phyloP scores from a whole-genome alignment of 2,797 vertebrate genomes.

The Clarias platycephalus region DNA sequence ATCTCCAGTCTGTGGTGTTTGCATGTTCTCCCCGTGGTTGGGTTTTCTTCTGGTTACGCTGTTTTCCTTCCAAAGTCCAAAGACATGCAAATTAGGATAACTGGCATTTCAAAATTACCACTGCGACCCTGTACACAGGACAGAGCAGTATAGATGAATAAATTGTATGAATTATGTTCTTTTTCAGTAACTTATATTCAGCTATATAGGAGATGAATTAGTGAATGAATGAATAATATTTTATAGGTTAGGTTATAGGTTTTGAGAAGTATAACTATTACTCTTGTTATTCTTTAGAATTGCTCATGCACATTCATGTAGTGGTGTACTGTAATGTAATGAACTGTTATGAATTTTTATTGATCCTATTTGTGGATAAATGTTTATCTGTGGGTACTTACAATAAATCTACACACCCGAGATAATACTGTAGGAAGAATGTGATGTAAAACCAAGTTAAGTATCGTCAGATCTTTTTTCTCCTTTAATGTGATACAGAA shows the following conservation, averaged over 20 bases:
- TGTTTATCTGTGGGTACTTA: no score
- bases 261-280: background rate
- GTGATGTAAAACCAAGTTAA: background rate
- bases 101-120: no score
- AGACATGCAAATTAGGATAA: no score
- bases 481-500: background rate
- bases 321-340: background rate
- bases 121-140: no score
- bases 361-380: no score
- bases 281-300: background rate
- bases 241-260: background rate
- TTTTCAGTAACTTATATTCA: no score
- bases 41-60: no score
- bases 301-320: background rate
- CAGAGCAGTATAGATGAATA: no score
- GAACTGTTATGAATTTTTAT: background rate
- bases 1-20: background rate
- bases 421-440: background rate
- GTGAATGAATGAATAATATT: background rate
- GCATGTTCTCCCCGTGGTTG: no score
- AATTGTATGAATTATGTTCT: no score
- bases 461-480: background rate
- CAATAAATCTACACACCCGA: background rate
- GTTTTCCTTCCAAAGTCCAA: no score
- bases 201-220: background rate